Evolutionary conservation across 2,797 vertebrate species (phyloP).

Genomic region (Pantherophis vulpinus): DNA sequence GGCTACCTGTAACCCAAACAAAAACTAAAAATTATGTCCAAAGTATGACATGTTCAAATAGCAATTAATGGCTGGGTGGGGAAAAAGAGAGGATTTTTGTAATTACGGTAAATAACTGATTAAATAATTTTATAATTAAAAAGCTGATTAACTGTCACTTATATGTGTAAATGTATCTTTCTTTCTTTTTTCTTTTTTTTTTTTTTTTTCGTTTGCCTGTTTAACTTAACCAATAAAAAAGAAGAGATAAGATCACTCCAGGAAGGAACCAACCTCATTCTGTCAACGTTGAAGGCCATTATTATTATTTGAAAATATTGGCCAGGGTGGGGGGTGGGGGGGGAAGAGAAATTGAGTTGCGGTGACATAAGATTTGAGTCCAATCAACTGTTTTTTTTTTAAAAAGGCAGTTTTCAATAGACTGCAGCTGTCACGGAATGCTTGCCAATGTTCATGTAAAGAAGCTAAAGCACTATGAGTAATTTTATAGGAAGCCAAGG

Average conservation of each 20-base stretch:
- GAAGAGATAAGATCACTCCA: not conserved
- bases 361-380: constrained; percentile 2
- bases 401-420: constrained; percentile 4
- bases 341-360: not conserved
- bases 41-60: not conserved
- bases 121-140: not conserved
- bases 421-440: not conserved
- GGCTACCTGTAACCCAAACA: not conserved
- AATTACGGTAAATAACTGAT: not conserved
- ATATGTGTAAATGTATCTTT: not conserved
- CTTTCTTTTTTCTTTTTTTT: not conserved
- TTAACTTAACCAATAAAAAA: not conserved
- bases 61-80: not conserved
- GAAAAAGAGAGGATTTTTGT: not conserved
- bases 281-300: constrained; percentile 18
- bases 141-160: not conserved
- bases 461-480: not conserved
- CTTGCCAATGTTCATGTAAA: not conserved
- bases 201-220: not conserved
- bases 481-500: not conserved
- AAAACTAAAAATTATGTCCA: not conserved
- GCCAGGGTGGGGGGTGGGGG: not conserved
- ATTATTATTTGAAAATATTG: constrained; percentile 24
- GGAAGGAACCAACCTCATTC: constrained; percentile 25
- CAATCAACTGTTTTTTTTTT: not conserved